phyloP scores from a whole-genome alignment of 2,797 vertebrate genomes.

The Paratrypauchen microcephalus region DNA sequence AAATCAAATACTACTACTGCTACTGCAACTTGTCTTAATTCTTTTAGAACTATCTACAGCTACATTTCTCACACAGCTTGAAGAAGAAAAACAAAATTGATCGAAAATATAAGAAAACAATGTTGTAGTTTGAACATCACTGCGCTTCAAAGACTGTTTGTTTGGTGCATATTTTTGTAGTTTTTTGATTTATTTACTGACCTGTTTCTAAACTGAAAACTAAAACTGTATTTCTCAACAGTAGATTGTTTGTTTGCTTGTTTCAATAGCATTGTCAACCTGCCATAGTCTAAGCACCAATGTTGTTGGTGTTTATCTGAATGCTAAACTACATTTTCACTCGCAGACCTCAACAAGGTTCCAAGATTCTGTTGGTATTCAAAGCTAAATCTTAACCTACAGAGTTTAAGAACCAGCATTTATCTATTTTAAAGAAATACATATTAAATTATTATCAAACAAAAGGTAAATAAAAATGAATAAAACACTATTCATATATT shows the following conservation, averaged over 20 bases:
- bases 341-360: no score
- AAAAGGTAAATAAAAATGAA: no score
- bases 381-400: no score
- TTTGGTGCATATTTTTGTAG: not conserved
- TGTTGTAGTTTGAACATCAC: not conserved
- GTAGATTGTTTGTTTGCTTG: not conserved
- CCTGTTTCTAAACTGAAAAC: not conserved
- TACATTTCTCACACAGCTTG: not conserved
- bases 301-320: no score
- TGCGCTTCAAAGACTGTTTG: not conserved
- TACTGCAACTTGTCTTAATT: not conserved
- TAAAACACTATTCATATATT: no score
- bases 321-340: no score
- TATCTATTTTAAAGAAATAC: no score
- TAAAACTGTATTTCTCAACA: not conserved
- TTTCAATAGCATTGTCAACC: not conserved
- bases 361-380: no score
- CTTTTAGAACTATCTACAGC: not conserved
- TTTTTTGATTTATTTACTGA: not conserved
- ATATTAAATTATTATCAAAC: no score
- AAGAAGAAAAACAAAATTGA: not conserved
- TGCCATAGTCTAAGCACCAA: not conserved
- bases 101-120: not conserved
- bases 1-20: not conserved
- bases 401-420: no score